Evolutionary conservation across 2,113 vertebrate species (phyloP), one percentile per base, ranked within the genome.

Genomic region (Platysternon megacephalum): DNA sequence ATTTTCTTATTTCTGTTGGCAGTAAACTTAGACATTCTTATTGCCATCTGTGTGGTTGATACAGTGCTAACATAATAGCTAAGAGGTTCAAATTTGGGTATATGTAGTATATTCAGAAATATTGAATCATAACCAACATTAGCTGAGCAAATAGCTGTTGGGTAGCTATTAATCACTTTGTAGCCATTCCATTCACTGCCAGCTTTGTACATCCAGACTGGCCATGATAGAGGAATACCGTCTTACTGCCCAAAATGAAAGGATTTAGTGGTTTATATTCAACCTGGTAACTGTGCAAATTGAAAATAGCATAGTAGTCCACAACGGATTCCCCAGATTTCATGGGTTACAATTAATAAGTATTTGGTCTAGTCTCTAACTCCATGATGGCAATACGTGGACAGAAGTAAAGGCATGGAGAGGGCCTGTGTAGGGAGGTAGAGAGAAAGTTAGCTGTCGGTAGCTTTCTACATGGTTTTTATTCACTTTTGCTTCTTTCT

Each of bases 161-260:
- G 94, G 92, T 93, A 94, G 95, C 89, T 96, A 94, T 97, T 96
- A 95, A 97, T 97, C 93, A 97, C 86, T 94, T 97, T 65, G 35
- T 85, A 95, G 88, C 79, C 26, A 88, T 81, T 92, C 76, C 87
- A 87, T 84, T 52, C 78, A 22, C 39, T 93, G 55, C 91, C 94
- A 96, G 86, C 53, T 94, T 91, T 90, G 82, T 87, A 94, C 96
- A 93, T 87, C 92, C 94, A 88, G 56, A 91, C 85, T 96, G 92
- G 78, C 88, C 52, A 2, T 21, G 12, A 84, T 39, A 78, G 87
- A 8, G 42, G 26, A 96, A 79, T 22, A 79, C 28, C 82, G 85
- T 39, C 84, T 85, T 49, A 3, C 21, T 89, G 88, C 86, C 80
- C 78, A 82, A 46, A 84, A 84, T 16, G 8, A 86, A 85, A 87